These are phyloP conservation scores for Ctenicera cuprea DNA, from an alignment of 2,888 invertebrate species.

Conservation along the genomic window DNA sequence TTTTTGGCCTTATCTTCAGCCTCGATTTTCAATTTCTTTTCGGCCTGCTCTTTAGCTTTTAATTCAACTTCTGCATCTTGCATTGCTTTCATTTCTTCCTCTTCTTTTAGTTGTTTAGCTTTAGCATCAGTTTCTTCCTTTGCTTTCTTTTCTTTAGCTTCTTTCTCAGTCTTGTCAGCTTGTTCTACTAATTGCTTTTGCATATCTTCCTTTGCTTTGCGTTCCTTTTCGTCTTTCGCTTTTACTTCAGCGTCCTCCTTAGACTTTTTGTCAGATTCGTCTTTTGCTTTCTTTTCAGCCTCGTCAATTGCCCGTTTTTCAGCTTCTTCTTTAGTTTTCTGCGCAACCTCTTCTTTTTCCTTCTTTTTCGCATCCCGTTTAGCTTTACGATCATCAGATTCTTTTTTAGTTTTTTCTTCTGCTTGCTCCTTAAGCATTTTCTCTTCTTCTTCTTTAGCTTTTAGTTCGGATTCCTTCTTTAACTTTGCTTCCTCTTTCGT, in stretches of 20 bases:
- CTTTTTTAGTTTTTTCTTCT: conserved; percentile 57
- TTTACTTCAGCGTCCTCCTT: conserved; percentile 46
- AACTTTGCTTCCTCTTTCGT: conserved; percentile 52
- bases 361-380: conserved; percentile 54
- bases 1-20: conserved; percentile 55
- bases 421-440: conserved; percentile 56
- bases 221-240: conserved; percentile 37
- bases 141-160: conserved; percentile 57
- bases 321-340: conserved; percentile 47
- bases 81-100: no score
- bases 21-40: no score
- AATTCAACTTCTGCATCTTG: no score
- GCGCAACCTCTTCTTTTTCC: conserved; percentile 54
- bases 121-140: conserved; percentile 51
- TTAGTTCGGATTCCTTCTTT: conserved; percentile 54
- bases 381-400: conserved; percentile 52
- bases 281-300: conserved; percentile 54
- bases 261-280: conserved; percentile 40
- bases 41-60: no score
- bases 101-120: conserved; percentile 57
- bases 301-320: conserved; percentile 29
- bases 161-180: conserved; percentile 51
- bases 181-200: conserved; percentile 53
- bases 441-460: conserved; percentile 55
- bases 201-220: conserved; percentile 49